These are phyloP conservation scores for Ctenopoma kingsleyae DNA, from an alignment of 2,797 vertebrate genomes.

Conservation along the genomic window DNA sequence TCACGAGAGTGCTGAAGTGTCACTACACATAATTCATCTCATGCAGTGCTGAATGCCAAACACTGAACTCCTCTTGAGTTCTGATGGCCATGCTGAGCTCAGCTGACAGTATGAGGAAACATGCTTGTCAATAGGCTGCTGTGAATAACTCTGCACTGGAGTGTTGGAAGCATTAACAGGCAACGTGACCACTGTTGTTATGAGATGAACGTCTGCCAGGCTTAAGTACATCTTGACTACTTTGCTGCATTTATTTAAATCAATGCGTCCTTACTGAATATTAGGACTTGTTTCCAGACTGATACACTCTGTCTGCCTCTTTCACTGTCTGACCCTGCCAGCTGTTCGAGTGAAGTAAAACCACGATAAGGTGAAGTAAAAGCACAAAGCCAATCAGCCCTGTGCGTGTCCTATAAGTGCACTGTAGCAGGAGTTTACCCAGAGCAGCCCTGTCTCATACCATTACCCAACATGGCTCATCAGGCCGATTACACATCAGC, in stretches of 20 bases:
- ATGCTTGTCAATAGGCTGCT: conserved; percentile 33
- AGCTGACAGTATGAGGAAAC: conserved; percentile 49
- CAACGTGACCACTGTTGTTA: conserved; percentile 22
- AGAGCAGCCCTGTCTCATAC: conserved; percentile 46
- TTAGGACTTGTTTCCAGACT: conserved; percentile 10
- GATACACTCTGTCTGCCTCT: not conserved
- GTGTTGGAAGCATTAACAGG: conserved; percentile 7
- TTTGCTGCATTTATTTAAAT: conserved; percentile 21
- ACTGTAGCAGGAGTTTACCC: conserved; percentile 26
- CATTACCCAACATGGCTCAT: conserved; percentile 62
- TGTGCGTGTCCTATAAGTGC: conserved; percentile 20
- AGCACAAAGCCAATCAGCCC: conserved; percentile 29
- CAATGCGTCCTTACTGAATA: conserved; percentile 15
- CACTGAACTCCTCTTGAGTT: conserved; percentile 25
- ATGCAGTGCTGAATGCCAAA: conserved; percentile 31
- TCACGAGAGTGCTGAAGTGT: conserved; percentile 46
- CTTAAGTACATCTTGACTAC: not conserved
- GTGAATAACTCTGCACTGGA: conserved; percentile 26
- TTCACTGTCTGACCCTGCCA: conserved; percentile 3
- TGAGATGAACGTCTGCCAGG: conserved; percentile 11
- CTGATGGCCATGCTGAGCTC: conserved; percentile 58
- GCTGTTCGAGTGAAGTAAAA: conserved; percentile 14
- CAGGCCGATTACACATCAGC: conserved; percentile 70
- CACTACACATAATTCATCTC: conserved; percentile 38
- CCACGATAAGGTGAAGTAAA: conserved; percentile 10